Percentiles rank a stretch among this genome's conserved stretches.
These are phyloP conservation scores for Pyrgilauda ruficollis DNA, from an alignment of 2,113 vertebrate species.

Conservation along the genomic window DNA sequence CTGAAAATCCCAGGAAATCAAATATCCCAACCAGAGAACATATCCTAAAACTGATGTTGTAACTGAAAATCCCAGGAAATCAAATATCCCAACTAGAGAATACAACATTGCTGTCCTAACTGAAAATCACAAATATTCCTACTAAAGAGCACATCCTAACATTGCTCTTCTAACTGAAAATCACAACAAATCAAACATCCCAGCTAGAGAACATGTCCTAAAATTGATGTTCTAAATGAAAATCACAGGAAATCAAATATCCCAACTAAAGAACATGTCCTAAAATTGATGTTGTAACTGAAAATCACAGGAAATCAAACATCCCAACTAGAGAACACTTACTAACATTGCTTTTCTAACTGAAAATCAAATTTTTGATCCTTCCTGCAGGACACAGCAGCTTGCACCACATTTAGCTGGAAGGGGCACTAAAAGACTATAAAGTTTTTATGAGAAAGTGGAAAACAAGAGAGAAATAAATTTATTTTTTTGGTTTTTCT, in stretches of 20 bases:
- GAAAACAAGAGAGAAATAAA: neutral
- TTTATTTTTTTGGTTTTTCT: neutral
- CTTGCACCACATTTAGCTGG: neutral
- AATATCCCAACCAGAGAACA: neutral
- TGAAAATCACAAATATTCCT: neutral
- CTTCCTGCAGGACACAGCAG: neutral
- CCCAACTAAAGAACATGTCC: neutral
- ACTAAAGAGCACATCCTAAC: fast-evolving
- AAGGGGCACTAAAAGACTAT: neutral
- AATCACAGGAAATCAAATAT: neutral
- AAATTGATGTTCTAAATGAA: neutral
- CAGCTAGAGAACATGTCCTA: no score
- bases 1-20: neutral
- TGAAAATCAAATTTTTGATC: neutral
- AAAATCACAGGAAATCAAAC: neutral
- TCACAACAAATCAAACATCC: neutral
- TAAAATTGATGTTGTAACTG: neutral
- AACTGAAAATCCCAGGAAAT: neutral
- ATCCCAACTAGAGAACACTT: no score
- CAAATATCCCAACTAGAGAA: neutral
- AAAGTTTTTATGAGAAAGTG: neutral
- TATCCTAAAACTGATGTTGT: fast-evolving
- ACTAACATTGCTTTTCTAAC: neutral
- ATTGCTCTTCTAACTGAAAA: neutral
- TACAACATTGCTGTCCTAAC: neutral